Base-by-base conservation (phyloP, 2,113 vertebrate species). In the Butastur rufipennis region DNA sequence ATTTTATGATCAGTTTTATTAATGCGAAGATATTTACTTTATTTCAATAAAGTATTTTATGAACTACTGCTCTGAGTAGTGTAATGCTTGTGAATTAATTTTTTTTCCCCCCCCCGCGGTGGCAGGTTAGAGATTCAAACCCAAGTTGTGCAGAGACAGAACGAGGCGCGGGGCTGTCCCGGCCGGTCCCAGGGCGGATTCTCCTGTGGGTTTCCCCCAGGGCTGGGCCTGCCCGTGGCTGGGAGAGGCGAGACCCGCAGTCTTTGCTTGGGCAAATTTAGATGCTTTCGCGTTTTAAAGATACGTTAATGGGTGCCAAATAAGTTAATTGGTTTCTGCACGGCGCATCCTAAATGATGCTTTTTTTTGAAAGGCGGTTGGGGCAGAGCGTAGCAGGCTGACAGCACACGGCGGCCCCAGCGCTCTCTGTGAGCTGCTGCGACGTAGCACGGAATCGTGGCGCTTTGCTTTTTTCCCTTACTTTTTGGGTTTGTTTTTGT, bases 21-120 rank as follows among this genome's bases (percentile, higher is more conserved):
- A 95, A 91, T 91, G 88, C 90, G 96, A 98, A 98, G 97, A 98
- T 93, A 96, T 96, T 97, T 97, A 98, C 97, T 97, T 98, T 98
- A 97, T 97, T 94, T 97, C 98, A 98, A 98, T 98, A 98, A 98
- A 98, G 58, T 98, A 98, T 98, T 98, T 98, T 98, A 98, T 98
- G 98, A 97, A 95, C 59, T 88, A 81, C 88, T 56, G 27, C 59
- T 40, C 71, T 34, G 93, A 53, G 71, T 72, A 82, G 59, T 3
- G 26, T 27, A 21, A 70, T 56, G 53, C 29, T 36, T 92, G 31
- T 32, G 25, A 8, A 10, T 14, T 32, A 68, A 32, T 31, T 26
- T 47, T 27, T 71, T 53, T 25, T 25, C 36, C 36, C 36, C 36
- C 7, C 42, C 13, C n/a, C 19, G 3, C 14, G 43, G 50, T 81